Evolutionary conservation across 1,140 invertebrate species (phyloP).

Genomic region (Drosophila arizonae): DNA sequence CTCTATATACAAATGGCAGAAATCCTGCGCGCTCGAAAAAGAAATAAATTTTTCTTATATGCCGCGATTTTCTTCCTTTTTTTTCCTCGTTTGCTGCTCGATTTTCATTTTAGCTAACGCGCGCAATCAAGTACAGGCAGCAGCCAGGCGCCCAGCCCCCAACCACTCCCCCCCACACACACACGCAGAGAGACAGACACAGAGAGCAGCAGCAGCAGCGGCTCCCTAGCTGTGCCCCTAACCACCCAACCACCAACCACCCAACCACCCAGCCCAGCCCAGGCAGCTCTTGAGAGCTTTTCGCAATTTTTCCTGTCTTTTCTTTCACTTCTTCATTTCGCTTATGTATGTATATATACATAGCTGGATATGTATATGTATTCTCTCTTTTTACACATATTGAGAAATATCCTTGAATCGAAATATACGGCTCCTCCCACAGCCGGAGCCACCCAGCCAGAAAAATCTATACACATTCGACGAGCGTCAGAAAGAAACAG

Average conservation of each 20-base stretch:
- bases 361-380: slow-evolving; percentile 18
- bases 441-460: slow-evolving; percentile 4
- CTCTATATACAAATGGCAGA: slow-evolving; percentile 66
- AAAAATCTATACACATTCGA: slow-evolving; percentile 75
- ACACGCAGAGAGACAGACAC: slow-evolving; percentile 28
- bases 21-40: slow-evolving; percentile 73
- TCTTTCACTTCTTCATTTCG: slow-evolving; percentile 54
- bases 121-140: slow-evolving; percentile 71
- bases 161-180: slow-evolving; percentile 11
- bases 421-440: slow-evolving; percentile 71
- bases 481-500: slow-evolving; percentile 57
- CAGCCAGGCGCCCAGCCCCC: slow-evolving; percentile 1
- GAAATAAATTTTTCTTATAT: slow-evolving; percentile 74
- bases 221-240: slow-evolving; percentile 45
- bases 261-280: background rate
- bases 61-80: slow-evolving; percentile 63
- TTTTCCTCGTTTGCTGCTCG: slow-evolving; percentile 45
- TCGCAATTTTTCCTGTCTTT: slow-evolving; percentile 64
- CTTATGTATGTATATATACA: slow-evolving; percentile 10
- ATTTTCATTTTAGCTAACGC: slow-evolving; percentile 78
- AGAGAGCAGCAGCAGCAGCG: slow-evolving; percentile 38
- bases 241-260: no score
- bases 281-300: slow-evolving; percentile 35
- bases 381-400: slow-evolving; percentile 68
- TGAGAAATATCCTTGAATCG: slow-evolving; percentile 80